phyloP scores from a whole-genome alignment of 2,888 invertebrate genomes.

The Uropetala carovei region DNA sequence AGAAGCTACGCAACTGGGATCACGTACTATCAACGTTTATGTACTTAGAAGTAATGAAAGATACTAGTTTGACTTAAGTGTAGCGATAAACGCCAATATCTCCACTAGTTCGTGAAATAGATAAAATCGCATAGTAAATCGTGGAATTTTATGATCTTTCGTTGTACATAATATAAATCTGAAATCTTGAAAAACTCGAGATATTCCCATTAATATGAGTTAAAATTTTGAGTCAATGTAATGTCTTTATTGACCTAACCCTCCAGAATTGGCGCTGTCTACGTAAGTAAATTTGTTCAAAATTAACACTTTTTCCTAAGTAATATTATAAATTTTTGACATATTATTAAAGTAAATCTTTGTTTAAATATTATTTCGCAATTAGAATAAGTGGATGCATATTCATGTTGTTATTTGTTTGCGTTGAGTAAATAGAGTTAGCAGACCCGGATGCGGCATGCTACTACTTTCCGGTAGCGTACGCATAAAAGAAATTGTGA shows the following conservation, averaged over 20 bases:
- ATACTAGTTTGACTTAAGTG: too few relatives aligned
- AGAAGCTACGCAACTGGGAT: too few relatives aligned
- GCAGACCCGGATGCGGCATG: conserved; percentile 59
- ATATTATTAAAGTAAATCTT: background rate
- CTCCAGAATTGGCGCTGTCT: conserved; percentile 14
- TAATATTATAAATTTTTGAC: background rate
- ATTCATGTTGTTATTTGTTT: too few relatives aligned
- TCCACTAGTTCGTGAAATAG: too few relatives aligned
- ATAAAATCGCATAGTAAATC: background rate
- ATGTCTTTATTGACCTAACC: background rate
- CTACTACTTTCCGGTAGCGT: conserved; percentile 51
- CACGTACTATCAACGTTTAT: too few relatives aligned
- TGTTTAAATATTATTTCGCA: too few relatives aligned
- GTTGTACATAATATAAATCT: background rate
- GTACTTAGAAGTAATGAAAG: too few relatives aligned
- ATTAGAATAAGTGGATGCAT: too few relatives aligned
- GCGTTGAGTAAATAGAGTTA: background rate
- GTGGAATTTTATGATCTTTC: background rate
- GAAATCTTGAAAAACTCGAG: background rate
- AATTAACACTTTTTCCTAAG: background rate
- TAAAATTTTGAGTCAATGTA: background rate
- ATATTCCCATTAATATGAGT: background rate
- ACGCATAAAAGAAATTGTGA: conserved; percentile 51
- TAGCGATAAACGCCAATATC: too few relatives aligned
- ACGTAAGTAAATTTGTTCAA: conserved; percentile 5